These are phyloP conservation scores for Drosophila kepulauana DNA, from an alignment of 1,140 invertebrate genomes.

Conservation along the genomic window DNA sequence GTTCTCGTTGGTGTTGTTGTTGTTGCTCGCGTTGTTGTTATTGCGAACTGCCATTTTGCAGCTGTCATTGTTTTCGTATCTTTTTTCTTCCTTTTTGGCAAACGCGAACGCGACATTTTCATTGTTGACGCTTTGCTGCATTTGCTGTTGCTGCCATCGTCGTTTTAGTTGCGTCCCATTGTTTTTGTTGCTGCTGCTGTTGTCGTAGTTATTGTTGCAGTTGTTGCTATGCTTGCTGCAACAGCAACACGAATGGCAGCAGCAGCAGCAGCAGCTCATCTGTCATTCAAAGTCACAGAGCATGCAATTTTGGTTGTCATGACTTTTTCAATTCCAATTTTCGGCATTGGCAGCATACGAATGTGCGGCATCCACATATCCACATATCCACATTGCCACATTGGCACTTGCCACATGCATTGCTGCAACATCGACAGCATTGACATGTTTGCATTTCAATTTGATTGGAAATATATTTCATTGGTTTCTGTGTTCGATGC, in stretches of 20 bases:
- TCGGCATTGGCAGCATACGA: slow-evolving; percentile 37
- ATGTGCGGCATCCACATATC: slow-evolving; percentile 25
- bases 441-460: slow-evolving; percentile 79
- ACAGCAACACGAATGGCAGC: neutral
- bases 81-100: slow-evolving; percentile 49
- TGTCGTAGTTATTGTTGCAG: slow-evolving; percentile 30
- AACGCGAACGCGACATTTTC: slow-evolving; percentile 78
- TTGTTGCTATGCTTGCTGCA: slow-evolving; percentile 25
- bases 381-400: slow-evolving; percentile 27
- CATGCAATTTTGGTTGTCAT: slow-evolving; percentile 77
- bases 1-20: slow-evolving; percentile 18
- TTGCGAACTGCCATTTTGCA: slow-evolving; percentile 66
- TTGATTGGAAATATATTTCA: slow-evolving; percentile 82
- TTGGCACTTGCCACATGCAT: slow-evolving; percentile 14
- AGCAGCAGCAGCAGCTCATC: slow-evolving; percentile 59
- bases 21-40: slow-evolving; percentile 30
- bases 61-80: slow-evolving; percentile 66
- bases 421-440: slow-evolving; percentile 30
- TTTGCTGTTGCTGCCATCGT: slow-evolving; percentile 48
- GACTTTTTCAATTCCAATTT: slow-evolving; percentile 78
- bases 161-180: slow-evolving; percentile 52
- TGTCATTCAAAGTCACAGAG: slow-evolving; percentile 79
- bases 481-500: slow-evolving; percentile 53
- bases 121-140: slow-evolving; percentile 67
- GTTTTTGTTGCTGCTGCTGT: slow-evolving; percentile 33